Percentiles rank a stretch among this genome's conserved stretches.
These are phyloP conservation scores for Neomonachus schauinslandi DNA, from an alignment of 2,113 vertebrate species.

Conservation along the genomic window DNA sequence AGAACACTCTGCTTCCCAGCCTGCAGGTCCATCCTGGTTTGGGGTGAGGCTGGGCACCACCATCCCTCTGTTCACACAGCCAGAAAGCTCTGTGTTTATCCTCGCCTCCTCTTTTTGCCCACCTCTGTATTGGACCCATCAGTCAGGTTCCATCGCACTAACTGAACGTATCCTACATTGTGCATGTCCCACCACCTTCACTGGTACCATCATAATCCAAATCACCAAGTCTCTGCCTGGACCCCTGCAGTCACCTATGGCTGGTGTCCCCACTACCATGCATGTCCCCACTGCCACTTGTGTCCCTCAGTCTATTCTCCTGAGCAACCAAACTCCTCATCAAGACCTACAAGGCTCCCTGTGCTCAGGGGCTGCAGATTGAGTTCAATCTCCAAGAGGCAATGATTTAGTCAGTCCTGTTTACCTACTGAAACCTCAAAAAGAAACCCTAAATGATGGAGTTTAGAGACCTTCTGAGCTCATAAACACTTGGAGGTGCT, in stretches of 20 bases:
- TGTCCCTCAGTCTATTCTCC: neutral
- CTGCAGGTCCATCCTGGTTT: neutral
- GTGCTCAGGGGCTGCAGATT: neutral
- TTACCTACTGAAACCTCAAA: neutral
- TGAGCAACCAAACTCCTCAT: neutral
- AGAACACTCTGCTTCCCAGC: neutral
- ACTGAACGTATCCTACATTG: rapidly evolving
- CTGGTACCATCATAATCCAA: neutral
- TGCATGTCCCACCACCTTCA: no score
- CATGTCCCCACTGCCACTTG: neutral
- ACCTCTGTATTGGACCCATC: rapidly evolving
- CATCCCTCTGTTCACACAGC: no score
- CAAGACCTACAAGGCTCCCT: neutral
- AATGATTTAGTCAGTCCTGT: neutral
- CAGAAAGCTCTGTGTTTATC: neutral
- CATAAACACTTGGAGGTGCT: no score
- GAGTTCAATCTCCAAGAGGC: neutral
- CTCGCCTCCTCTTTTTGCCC: neutral
- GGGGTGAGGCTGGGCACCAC: neutral
- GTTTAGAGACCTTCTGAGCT: neutral
- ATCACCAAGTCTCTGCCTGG: neutral
- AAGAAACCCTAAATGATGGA: neutral
- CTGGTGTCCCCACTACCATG: neutral
- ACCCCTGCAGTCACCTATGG: neutral
- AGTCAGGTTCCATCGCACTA: no score